phyloP scores from a whole-genome alignment of 2,113 vertebrate genomes.

The Oreocharis arfaki region DNA sequence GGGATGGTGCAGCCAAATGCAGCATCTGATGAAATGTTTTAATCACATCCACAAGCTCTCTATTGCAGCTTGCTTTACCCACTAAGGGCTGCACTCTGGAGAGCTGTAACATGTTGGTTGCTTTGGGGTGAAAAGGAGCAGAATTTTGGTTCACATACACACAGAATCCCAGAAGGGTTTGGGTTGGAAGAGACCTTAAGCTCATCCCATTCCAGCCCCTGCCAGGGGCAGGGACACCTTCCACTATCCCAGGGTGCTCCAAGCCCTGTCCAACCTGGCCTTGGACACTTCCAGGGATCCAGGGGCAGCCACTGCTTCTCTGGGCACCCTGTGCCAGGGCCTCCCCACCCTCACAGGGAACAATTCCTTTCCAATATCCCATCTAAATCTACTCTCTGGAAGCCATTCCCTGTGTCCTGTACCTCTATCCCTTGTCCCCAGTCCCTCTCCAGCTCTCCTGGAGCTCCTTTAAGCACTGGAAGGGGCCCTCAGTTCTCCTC shows the following conservation, averaged over 20 bases:
- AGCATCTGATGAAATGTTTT: not conserved
- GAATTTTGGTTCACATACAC: not conserved
- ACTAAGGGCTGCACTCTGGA: not conserved
- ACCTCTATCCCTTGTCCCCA: not conserved
- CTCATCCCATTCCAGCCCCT: not conserved
- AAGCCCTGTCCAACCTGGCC: not conserved
- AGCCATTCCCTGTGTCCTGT: not conserved
- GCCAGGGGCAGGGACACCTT: not conserved
- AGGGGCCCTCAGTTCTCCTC: not conserved
- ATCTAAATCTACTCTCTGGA: not conserved
- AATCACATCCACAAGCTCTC: not conserved
- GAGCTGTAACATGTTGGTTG: not conserved
- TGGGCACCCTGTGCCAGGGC: not conserved
- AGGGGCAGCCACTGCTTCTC: not conserved
- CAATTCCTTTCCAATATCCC: not conserved
- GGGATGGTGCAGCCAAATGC: not conserved
- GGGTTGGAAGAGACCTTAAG: not conserved
- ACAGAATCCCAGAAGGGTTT: not conserved
- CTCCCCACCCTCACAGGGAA: rapidly evolving
- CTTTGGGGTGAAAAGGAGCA: not conserved
- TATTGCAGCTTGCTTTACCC: not conserved
- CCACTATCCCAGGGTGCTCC: rapidly evolving
- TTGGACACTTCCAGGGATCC: not conserved
- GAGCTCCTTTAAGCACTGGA: not conserved
- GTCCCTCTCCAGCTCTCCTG: not conserved